Evolutionary conservation across 2,113 vertebrate species (phyloP).

Genomic region (Acrocephalus arundinaceus): DNA sequence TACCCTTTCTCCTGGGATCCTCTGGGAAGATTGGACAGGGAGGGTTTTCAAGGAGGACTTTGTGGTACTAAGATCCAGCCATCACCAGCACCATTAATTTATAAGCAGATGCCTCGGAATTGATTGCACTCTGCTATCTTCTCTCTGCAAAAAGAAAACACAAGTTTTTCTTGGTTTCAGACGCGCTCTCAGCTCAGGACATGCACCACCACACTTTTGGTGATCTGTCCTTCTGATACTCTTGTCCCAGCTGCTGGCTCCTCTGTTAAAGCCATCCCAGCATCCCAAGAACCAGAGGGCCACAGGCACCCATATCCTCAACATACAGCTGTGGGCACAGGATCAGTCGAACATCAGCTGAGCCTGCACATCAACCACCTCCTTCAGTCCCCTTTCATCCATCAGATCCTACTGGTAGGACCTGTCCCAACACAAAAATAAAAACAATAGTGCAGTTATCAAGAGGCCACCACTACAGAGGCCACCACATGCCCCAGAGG

Average conservation of each 20-base stretch:
- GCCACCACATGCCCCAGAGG: not conserved
- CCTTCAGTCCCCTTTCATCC: not conserved
- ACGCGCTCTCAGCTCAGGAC: not conserved
- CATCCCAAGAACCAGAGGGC: not conserved
- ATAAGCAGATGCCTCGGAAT: not conserved
- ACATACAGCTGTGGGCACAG: rapidly evolving
- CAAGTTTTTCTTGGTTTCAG: not conserved
- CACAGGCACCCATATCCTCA: not conserved
- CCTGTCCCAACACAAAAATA: not conserved
- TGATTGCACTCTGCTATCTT: not conserved
- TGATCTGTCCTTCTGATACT: not conserved
- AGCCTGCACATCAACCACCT: not conserved
- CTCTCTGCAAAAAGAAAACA: not conserved
- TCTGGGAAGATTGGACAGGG: not conserved
- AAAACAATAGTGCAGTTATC: not conserved
- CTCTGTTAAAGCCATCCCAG: not conserved
- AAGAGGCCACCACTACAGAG: not conserved
- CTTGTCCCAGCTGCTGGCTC: not conserved
- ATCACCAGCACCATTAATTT: not conserved
- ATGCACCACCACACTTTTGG: rapidly evolving
- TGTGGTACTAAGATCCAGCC: not conserved
- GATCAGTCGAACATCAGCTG: not conserved
- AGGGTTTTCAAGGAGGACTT: not conserved
- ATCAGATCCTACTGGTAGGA: not conserved
- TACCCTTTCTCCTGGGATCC: not conserved